Base-by-base conservation (phyloP, 2,113 vertebrate species). In the Chlamydotis undulata region DNA sequence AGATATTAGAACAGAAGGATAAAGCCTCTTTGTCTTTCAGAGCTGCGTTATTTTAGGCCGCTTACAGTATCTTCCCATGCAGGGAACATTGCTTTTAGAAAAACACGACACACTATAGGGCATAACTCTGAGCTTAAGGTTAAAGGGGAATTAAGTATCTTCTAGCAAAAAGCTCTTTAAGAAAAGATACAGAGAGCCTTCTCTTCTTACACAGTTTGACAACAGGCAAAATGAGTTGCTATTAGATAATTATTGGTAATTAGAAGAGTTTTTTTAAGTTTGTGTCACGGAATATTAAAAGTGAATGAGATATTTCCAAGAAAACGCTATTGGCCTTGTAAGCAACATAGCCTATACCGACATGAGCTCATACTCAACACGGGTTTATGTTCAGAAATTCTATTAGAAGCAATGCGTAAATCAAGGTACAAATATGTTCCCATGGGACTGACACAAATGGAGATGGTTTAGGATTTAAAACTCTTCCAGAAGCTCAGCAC, bases 391-490 rank as follows among this genome's bases (percentile, higher is more conserved):
- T 82, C 14, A 4, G 52, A 90, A 90, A 12, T 14, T 56, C 93
- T 94, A 87, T 69, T 79, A 95, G 76, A 97, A 96, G 90, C 86
- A 94, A 94, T 69, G 63, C 63, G 91, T 88, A 94, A 95, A 87
- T 80, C 90, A 93, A 94, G 37, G 80, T 82, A 65, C 87, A 81
- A 86, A 69, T 73, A 74, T 19, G 35, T 85, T 95, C 93, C 68
- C 92, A 83, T 35, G 55, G 92, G 84, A 92, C 39, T 41, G 28
- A 25, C 49, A 92, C 90, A 87, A 96, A 53, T 33, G 19, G 68
- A 70, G 35, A 39, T 52, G 65, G 43, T 65, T 97, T 69, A 87
- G 87, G 88, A 70, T 92, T 89, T 73, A 90, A 96, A 96, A 93
- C n/a, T 43, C 33, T 65, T 67, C 52, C 91, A 80, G 76, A 63